Base-by-base conservation (phyloP, 2,888 invertebrate species). In the Plagodis pulveraria region DNA sequence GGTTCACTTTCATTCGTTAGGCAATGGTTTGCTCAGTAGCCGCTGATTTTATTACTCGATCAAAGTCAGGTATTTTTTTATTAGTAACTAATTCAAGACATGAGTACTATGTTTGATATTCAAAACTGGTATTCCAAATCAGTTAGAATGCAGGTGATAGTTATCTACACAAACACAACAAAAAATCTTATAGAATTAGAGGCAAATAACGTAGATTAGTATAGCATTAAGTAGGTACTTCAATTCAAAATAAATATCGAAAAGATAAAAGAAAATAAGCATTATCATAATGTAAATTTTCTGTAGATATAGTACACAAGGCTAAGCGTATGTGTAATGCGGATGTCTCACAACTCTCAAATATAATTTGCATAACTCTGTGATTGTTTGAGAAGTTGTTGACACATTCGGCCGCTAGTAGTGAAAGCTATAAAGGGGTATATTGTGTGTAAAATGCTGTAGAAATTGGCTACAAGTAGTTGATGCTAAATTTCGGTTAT, bases 361-460 rank as follows among this genome's bases (percentile, higher is more conserved):
- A 53, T 40, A 50, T 47, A 54, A 57, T 62, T 57, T 54, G 51
- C 57, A 54, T 57, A 51, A 35, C 46, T 44, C 57, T 55, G 34
- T 35, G 61, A 59, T 59, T 61, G 61, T 63, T 62, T 57, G 64
- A 55, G 42, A 44, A 63, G 50, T 62, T 66, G 62, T 62, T 62
- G 51, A 63, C 54, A 62, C 50, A 49, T 40, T 43, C 44, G 46
- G 36, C 57, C 49, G 51, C 59, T 53, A 52, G 56, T 52, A 50
- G 64, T 61, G 66, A 68, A 68, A 68, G 64, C 54, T 62, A 55
- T 63, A 58, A 43, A n/a, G 6, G 11, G 7, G 33, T 51, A 8
- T 40, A 8, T 32, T 32, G 52, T 45, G 33, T 51, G 43, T 51
- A 47, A 59, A 47, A 42, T 32, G 36, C 41, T 35, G 12, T 42